phyloP scores from a whole-genome alignment of 2,113 vertebrate species.

The Zingel zingel region DNA sequence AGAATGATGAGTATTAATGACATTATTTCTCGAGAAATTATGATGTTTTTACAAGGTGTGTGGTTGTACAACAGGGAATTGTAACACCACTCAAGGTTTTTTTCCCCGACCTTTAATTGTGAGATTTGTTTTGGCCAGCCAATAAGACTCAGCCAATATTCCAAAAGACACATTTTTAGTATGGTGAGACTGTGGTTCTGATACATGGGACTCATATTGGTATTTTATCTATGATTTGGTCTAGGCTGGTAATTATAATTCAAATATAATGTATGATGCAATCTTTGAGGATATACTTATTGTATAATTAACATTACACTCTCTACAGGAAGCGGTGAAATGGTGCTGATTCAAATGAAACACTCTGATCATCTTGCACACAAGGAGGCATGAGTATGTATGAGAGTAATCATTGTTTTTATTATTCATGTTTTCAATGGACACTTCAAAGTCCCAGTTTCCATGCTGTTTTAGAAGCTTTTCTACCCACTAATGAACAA shows the following conservation, averaged over 20 bases:
- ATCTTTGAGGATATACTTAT: neutral
- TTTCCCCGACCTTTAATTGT: neutral
- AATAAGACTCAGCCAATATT: neutral
- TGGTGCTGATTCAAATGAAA: neutral
- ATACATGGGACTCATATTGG: neutral
- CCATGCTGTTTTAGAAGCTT: neutral
- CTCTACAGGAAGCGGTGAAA: slow-evolving; percentile 12
- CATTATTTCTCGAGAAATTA: too few species aligned
- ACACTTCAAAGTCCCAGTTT: slow-evolving; percentile 16
- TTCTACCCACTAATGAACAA: neutral
- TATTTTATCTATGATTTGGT: neutral
- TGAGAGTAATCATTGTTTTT: neutral
- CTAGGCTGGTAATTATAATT: neutral
- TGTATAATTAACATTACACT: neutral
- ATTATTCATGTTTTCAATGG: slow-evolving; percentile 29
- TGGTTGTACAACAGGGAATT: neutral
- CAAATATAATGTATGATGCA: neutral
- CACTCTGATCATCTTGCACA: slow-evolving; percentile 10
- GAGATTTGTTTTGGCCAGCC: neutral
- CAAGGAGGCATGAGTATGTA: slow-evolving; percentile 8
- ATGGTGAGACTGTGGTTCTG: too few species aligned
- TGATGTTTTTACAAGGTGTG: neutral
- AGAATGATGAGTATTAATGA: too few species aligned
- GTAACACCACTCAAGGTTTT: neutral
- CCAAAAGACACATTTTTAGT: neutral